phyloP scores from a whole-genome alignment of 2,113 vertebrate species.

The Paralichthys olivaceus region DNA sequence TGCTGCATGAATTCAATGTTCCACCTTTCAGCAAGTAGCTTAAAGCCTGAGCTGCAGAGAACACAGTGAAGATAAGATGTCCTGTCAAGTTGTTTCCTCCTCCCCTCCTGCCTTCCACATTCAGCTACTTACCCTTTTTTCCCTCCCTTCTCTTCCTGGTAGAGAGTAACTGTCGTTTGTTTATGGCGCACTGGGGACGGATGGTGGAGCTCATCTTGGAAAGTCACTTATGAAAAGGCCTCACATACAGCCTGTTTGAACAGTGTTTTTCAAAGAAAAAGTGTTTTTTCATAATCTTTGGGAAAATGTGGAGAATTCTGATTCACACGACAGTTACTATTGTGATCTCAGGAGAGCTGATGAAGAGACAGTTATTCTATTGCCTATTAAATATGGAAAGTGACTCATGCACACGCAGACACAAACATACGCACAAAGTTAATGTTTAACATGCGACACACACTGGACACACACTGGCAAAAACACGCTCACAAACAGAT shows the following conservation, averaged over 20 bases:
- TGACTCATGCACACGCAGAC: conserved; percentile 57
- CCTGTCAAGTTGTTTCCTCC: conserved; percentile 64
- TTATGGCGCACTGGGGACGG: conserved; percentile 56
- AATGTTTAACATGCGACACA: conserved; percentile 4
- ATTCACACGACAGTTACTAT: conserved; percentile 66
- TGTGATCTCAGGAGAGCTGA: conserved; percentile 69
- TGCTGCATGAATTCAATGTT: conserved; percentile 61
- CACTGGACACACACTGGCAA: conserved; percentile 4
- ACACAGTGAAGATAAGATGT: conserved; percentile 66
- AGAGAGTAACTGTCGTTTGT: conserved; percentile 60
- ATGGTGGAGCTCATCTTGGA: conserved; percentile 40
- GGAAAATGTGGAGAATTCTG: conserved; percentile 60
- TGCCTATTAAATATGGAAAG: conserved; percentile 65
- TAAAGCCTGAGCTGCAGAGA: conserved; percentile 51
- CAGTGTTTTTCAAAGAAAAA: conserved; percentile 38
- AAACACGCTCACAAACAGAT: conserved; percentile 35
- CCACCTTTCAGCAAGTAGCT: conserved; percentile 57
- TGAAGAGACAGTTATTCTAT: conserved; percentile 69
- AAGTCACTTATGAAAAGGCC: conserved; percentile 55
- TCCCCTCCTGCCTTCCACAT: conserved; percentile 33
- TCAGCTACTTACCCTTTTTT: conserved; percentile 33
- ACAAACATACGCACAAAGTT: conserved; percentile 1
- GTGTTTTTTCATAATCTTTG: neutral
- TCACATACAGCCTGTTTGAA: conserved; percentile 43
- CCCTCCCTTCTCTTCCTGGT: conserved; percentile 30